Conservation (phyloP, 2,888 invertebrate species). For the Spilarctia lutea region DNA sequence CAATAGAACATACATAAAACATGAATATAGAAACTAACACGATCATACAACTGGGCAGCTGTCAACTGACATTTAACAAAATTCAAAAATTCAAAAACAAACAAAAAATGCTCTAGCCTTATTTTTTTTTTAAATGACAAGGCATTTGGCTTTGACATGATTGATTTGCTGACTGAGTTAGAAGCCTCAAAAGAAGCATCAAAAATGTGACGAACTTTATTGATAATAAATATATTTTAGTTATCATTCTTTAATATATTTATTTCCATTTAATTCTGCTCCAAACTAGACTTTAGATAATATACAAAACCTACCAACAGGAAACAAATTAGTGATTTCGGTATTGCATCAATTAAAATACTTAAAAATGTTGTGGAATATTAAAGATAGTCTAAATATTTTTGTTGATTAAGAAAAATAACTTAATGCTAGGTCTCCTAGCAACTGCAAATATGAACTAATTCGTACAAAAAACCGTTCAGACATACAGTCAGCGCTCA, state of each 20-base stretch:
- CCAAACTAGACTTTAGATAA: background rate
- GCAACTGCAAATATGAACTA: conserved; percentile 28
- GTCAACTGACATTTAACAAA: too few species aligned
- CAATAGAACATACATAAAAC: background rate
- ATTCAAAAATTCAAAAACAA: too few species aligned
- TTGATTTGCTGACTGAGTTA: too few species aligned
- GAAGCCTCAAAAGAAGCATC: background rate
- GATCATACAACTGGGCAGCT: too few species aligned
- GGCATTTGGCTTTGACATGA: background rate
- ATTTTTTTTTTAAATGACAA: background rate
- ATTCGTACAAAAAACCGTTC: conserved; percentile 26
- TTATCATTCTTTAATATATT: background rate
- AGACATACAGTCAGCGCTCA: conserved; percentile 15
- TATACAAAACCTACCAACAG: background rate
- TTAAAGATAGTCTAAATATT: conserved; percentile 34
- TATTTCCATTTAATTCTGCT: background rate
- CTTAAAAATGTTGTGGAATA: background rate
- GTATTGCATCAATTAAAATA: conserved; percentile 8
- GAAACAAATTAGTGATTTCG: background rate
- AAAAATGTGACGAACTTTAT: background rate
- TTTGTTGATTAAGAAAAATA: conserved; percentile 43
- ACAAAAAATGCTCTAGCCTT: too few species aligned
- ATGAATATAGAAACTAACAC: too few species aligned
- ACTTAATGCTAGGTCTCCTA: conserved; percentile 45
- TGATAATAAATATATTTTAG: background rate